Conservation (phyloP, 2,797 vertebrate species). For the Eulemur rubriventer region DNA sequence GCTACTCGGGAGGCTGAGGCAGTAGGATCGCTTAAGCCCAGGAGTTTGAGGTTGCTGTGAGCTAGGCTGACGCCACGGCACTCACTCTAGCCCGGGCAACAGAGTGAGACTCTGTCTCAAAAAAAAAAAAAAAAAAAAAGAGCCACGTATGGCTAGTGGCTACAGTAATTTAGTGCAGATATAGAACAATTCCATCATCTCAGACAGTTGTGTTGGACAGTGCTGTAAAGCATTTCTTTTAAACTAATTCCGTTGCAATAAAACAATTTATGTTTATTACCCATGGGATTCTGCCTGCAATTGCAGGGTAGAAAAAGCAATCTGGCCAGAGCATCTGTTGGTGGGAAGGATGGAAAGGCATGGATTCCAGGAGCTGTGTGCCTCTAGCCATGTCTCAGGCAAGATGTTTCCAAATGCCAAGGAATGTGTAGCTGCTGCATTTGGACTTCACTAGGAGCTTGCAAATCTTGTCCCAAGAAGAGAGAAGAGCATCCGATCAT, state of each 20-base stretch:
- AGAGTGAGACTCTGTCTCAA: too few relatives aligned
- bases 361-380: neutral
- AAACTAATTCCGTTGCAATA: constrained; percentile 21
- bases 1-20: too few relatives aligned
- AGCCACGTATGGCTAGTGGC: neutral
- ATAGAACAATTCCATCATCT: neutral
- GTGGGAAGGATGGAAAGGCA: neutral
- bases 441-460: neutral
- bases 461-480: neutral
- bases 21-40: too few relatives aligned
- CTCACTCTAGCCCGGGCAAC: too few relatives aligned
- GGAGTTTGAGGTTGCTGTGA: too few relatives aligned
- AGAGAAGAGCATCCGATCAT: neutral
- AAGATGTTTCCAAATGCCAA: neutral
- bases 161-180: neutral
- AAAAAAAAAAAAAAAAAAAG: too few relatives aligned
- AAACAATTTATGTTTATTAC: constrained; percentile 47
- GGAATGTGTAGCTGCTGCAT: neutral
- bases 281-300: constrained; percentile 9
- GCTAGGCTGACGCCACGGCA: too few relatives aligned
- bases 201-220: neutral
- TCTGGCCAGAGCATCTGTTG: neutral
- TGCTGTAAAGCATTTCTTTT: constrained; percentile 1
- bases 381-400: neutral
- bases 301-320: constrained; percentile 11